Percentiles rank a stretch among this genome's conserved stretches.
Evolutionary conservation across 2,888 invertebrate genomes (phyloP).

Genomic region (Ceramica pisi): DNA sequence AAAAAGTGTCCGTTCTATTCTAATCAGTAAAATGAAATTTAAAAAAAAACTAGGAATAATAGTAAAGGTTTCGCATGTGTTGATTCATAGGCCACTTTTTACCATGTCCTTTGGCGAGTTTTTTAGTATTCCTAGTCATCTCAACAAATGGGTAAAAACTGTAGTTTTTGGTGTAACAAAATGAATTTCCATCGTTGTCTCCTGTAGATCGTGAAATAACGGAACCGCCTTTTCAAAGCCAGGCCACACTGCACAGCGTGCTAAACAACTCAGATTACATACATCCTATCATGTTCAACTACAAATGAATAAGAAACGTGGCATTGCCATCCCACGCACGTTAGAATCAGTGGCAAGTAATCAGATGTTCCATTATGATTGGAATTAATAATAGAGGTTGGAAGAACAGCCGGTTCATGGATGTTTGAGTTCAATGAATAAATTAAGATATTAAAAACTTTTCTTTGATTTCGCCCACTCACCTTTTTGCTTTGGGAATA

Average conservation of each 20-base stretch:
- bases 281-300: constrained; percentile 25
- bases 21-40: too few relatives aligned
- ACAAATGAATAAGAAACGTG: constrained; percentile 34
- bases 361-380: constrained; percentile 54
- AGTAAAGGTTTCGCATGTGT: too few relatives aligned
- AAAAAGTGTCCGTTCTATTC: too few relatives aligned
- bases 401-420: constrained; percentile 22
- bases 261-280: constrained; percentile 30
- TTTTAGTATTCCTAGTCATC: too few relatives aligned
- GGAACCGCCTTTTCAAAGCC: constrained; percentile 4
- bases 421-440: constrained; percentile 21
- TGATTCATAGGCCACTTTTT: too few relatives aligned
- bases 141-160: too few relatives aligned
- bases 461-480: background rate
- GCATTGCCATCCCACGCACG: constrained; percentile 37
- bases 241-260: constrained; percentile 28
- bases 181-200: background rate
- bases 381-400: constrained; percentile 27
- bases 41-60: too few relatives aligned
- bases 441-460: constrained; percentile 4
- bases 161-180: too few relatives aligned
- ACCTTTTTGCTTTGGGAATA: background rate
- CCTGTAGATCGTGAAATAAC: background rate
- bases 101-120: too few relatives aligned
- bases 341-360: constrained; percentile 29